phyloP scores from a whole-genome alignment of 2,888 invertebrate genomes.

The Deilephila elpenor region DNA sequence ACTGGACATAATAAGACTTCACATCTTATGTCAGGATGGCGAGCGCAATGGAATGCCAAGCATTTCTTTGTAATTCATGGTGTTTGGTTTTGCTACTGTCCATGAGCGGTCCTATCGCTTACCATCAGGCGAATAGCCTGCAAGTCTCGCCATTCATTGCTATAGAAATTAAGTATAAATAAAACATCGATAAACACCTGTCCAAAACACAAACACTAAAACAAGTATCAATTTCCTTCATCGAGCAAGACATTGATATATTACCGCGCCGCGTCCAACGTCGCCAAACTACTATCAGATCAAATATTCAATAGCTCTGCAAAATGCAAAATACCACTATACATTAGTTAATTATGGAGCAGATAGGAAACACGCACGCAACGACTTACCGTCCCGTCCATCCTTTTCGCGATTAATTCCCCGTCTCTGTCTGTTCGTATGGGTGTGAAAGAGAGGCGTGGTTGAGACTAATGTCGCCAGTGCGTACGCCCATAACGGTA shows the following conservation, averaged over 20 bases:
- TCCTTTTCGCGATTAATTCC: constrained; percentile 20
- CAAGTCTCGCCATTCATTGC: no score
- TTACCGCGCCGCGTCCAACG: background rate
- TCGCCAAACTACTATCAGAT: constrained; percentile 13
- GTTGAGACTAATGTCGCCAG: constrained; percentile 19
- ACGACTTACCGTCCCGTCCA: constrained; percentile 23
- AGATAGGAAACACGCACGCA: constrained; percentile 27
- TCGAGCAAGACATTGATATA: constrained; percentile 2
- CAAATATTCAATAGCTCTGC: constrained; percentile 22
- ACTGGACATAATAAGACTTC: no score
- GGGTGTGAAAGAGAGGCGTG: background rate
- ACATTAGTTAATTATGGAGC: constrained; percentile 24
- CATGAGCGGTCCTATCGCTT: no score
- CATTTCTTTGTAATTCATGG: no score
- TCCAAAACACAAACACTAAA: background rate
- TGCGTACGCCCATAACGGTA: constrained; percentile 30
- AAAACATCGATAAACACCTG: constrained; percentile 7
- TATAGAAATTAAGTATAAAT: no score
- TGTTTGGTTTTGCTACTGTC: no score
- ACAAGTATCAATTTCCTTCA: constrained; percentile 10
- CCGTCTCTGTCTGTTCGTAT: background rate
- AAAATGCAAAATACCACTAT: constrained; percentile 22
- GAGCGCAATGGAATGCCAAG: no score
- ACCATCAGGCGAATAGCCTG: no score
- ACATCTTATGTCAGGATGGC: no score